Base-by-base conservation (phyloP, 2,797 vertebrate genomes). In the Pipistrellus pygmaeus region DNA sequence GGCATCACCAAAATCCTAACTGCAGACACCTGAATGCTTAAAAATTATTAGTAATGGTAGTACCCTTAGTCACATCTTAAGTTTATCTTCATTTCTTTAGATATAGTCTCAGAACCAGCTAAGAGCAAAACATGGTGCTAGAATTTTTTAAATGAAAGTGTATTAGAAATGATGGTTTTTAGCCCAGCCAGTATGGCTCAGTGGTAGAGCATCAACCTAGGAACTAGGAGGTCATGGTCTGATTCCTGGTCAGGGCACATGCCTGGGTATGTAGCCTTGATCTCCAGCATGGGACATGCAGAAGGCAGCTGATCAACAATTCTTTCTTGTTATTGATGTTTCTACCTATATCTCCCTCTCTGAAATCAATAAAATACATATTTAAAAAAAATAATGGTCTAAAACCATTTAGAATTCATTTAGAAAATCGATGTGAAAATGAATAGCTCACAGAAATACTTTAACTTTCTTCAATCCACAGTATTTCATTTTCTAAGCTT, bases 1-100 rank as follows among this genome's bases (percentile, higher is more conserved):
- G 69, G 48, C 2, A 25, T 46, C 18, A 68, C 30, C 44, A 87
- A 81, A 57, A 86, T 66, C 27, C 81, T 78, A 84, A 89, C 2
- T 53, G 21, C 17, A 75, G 76, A 95, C 35, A n/a, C 9, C 60
- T 41, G 13, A 64, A n/a, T 60, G 15, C 55, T 89, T 69, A 62
- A 84, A 89, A 94, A 46, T 32, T 51, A n/a, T 51, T 48, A 62
- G 41, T 86, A 77, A 83, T 57, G 57, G 68, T 10, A 66, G 66
- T 17, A 75, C 18, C 30, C 69, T 57, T 75, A 75, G 64, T 32
- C 38, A 68, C 55, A 71, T 72, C n/a, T 84, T 92, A 53, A 91
- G 46, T 85, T 62, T 57, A 60, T 38, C 27, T 78, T 88, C 60
- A 78, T 94, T 95, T 86, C 77, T 95, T 94, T 41, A 77, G 80